Evolutionary conservation across 2,113 vertebrate genomes (phyloP).

Genomic region (Meriones unguiculatus): DNA sequence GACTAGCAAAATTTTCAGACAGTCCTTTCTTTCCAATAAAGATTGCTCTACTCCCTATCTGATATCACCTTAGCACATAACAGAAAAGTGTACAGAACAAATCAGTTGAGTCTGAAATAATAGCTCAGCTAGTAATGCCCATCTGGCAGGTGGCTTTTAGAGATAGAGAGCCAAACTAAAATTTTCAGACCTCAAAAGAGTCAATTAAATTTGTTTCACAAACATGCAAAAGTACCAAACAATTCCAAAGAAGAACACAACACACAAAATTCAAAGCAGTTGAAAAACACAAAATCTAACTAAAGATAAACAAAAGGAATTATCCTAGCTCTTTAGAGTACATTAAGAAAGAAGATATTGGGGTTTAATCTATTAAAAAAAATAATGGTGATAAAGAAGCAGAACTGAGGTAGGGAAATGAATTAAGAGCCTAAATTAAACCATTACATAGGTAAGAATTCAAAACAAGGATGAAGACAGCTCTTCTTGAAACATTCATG

Average conservation of each 20-base stretch:
- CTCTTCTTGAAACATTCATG: not conserved
- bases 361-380: not conserved
- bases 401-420: conserved; percentile 1
- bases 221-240: not conserved
- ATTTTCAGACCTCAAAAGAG: not conserved
- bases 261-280: not conserved
- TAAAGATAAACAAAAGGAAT: not conserved
- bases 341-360: not conserved
- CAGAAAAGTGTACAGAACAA: not conserved
- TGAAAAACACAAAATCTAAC: not conserved
- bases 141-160: not conserved
- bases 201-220: not conserved
- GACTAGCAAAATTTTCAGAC: not conserved
- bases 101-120: not conserved
- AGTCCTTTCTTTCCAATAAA: not conserved
- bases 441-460: not conserved
- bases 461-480: not conserved
- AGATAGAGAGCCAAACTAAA: not conserved
- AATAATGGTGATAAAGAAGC: not conserved
- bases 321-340: not conserved
- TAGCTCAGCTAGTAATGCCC: not conserved
- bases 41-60: not conserved
- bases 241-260: not conserved
- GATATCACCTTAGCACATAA: not conserved
- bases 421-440: not conserved